A percentile compares a stretch with the other conserved stretches of the same genome.
phyloP scores from a whole-genome alignment of 2,888 invertebrate species.

The Eupithecia tripunctaria region DNA sequence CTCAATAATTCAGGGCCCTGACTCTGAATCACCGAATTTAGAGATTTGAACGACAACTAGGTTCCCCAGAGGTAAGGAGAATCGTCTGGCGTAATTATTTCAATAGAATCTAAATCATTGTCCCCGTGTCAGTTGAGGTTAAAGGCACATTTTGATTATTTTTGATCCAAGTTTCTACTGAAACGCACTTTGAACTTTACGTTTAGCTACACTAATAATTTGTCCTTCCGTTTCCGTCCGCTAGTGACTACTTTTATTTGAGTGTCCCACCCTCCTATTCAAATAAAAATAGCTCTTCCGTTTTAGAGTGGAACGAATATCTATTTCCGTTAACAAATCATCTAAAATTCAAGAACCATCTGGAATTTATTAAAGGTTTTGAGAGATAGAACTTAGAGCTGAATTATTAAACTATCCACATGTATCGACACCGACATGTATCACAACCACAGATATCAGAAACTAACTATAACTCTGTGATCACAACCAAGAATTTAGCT shows the following conservation, averaged over 20 bases:
- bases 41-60: neutral
- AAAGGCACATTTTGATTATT: too few species aligned
- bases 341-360: conserved; percentile 17
- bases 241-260: neutral
- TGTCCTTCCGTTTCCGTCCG: neutral
- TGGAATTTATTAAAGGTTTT: neutral
- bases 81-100: neutral
- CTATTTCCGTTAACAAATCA: conserved; percentile 25
- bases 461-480: too few species aligned
- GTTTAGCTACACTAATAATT: neutral
- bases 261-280: conserved; percentile 6
- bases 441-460: too few species aligned
- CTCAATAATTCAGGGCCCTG: conserved; percentile 13
- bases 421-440: neutral
- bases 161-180: conserved; percentile 4
- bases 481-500: neutral
- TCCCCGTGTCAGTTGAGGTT: neutral
- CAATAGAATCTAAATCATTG: neutral
- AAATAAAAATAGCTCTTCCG: conserved; percentile 24
- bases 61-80: neutral
- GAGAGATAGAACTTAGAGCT: neutral
- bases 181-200: neutral
- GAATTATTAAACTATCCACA: neutral
- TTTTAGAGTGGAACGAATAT: neutral
- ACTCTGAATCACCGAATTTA: neutral